A percentile compares a stretch with the other conserved stretches of the same genome.
Evolutionary conservation across 2,797 vertebrate species (phyloP).

Genomic region (Schizopygopsis pylzovi): DNA sequence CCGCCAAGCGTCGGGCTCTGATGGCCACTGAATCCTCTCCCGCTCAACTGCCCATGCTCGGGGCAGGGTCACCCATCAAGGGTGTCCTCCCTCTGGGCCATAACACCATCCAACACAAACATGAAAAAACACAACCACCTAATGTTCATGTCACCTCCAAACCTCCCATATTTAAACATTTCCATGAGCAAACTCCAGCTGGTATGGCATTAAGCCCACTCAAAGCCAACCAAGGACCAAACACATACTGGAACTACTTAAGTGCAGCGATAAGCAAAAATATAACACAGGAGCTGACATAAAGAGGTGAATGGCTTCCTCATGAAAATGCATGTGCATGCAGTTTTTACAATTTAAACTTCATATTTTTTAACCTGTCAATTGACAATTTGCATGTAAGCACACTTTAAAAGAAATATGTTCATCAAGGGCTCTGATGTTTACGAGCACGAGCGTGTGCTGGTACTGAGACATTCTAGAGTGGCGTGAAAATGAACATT

Average conservation of each 20-base stretch:
- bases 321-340: neutral
- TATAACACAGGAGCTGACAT: neutral
- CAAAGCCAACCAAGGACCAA: neutral
- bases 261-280: neutral
- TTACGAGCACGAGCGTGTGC: neutral
- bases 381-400: neutral
- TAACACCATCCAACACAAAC: constrained; percentile 32
- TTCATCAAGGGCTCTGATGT: constrained; percentile 18
- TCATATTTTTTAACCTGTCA: constrained; percentile 28
- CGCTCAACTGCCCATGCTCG: constrained; percentile 25
- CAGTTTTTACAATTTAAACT: neutral
- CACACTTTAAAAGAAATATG: constrained; percentile 23
- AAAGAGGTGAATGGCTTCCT: neutral
- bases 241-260: neutral
- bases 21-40: neutral
- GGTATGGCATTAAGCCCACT: neutral
- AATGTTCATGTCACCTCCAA: constrained; percentile 16
- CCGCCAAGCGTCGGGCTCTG: neutral
- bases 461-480: neutral
- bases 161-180: constrained; percentile 1
- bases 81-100: constrained; percentile 36
- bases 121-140: neutral
- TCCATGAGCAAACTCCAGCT: neutral
- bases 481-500: constrained; percentile 5
- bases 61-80: constrained; percentile 33